Evolutionary conservation across 2,113 vertebrate genomes (phyloP).

Genomic region (Rhinichthys klamathensis): DNA sequence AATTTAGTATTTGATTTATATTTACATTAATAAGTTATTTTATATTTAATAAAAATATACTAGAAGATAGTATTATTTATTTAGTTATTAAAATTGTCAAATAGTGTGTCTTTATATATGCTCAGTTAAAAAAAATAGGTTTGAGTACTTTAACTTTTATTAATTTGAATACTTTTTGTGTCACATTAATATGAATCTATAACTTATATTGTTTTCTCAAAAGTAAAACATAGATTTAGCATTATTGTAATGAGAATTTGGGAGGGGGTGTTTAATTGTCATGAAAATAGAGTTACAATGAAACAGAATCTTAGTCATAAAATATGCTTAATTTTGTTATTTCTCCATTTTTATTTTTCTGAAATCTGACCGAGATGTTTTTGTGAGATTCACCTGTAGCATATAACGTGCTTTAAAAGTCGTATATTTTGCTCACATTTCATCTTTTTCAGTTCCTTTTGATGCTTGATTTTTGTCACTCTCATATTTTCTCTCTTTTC

Average conservation of each 20-base stretch:
- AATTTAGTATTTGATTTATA: too few relatives aligned
- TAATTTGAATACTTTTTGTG: neutral
- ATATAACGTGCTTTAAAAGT: conserved; percentile 2
- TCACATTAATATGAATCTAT: neutral
- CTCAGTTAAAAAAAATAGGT: too few relatives aligned
- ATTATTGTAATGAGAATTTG: neutral
- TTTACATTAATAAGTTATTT: too few relatives aligned
- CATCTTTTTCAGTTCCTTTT: conserved; percentile 48
- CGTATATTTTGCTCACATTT: conserved; percentile 29
- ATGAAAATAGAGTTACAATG: neutral
- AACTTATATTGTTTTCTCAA: neutral
- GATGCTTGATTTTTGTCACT: conserved; percentile 56
- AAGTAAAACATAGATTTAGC: neutral
- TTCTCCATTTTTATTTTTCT: neutral
- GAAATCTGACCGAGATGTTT: neutral
- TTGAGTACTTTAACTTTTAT: neutral
- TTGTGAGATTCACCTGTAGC: conserved; percentile 8
- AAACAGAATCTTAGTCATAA: neutral
- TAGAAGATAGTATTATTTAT: too few relatives aligned
- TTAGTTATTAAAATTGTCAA: too few relatives aligned
- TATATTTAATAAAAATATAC: too few relatives aligned
- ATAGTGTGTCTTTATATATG: too few relatives aligned
- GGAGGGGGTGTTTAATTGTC: neutral
- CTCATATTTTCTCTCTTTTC: conserved; percentile 58
- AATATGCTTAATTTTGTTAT: conserved; percentile 1